Evolutionary conservation across 2,113 vertebrate genomes (phyloP).

Genomic region (Pagrus major): DNA sequence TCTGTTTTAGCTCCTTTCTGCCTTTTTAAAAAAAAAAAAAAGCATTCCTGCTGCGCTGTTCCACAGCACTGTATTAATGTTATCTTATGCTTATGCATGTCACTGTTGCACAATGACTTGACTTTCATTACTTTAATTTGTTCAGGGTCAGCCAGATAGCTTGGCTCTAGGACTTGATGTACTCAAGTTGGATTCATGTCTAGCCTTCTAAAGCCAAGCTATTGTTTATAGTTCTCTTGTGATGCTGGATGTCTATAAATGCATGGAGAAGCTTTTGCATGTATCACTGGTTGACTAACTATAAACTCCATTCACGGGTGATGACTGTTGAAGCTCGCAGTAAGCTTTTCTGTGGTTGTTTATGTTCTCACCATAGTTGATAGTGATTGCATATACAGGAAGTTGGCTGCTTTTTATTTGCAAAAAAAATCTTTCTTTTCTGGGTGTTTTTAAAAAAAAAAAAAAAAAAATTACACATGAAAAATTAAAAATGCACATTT

Average conservation of each 20-base stretch:
- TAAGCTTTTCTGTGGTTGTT: slow-evolving; percentile 38
- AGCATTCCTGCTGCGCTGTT: slow-evolving; percentile 44
- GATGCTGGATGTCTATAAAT: slow-evolving; percentile 56
- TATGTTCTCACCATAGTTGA: slow-evolving; percentile 49
- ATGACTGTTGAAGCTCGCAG: slow-evolving; percentile 35
- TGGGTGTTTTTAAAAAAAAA: slow-evolving; percentile 22
- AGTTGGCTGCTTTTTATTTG: slow-evolving; percentile 75
- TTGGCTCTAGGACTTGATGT: slow-evolving; percentile 43
- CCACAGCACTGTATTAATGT: slow-evolving; percentile 31
- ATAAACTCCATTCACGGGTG: slow-evolving; percentile 47
- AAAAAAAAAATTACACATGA: neutral
- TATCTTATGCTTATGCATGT: slow-evolving; percentile 68
- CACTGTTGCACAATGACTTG: slow-evolving; percentile 58
- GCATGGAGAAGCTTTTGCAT: slow-evolving; percentile 82
- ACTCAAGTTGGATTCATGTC: neutral
- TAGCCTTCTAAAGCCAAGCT: slow-evolving; percentile 58
- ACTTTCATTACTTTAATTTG: slow-evolving; percentile 46
- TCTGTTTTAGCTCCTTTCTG: slow-evolving; percentile 33
- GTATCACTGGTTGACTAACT: slow-evolving; percentile 69
- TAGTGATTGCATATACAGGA: slow-evolving; percentile 85
- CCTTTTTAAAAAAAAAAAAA: too few species aligned
- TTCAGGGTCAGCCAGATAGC: slow-evolving; percentile 43
- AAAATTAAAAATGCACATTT: slow-evolving; percentile 20
- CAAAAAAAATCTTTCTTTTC: slow-evolving; percentile 43
- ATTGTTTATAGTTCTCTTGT: slow-evolving; percentile 6